Conservation (phyloP, 1,140 invertebrate species). For the Dufourea novaeangliae region DNA sequence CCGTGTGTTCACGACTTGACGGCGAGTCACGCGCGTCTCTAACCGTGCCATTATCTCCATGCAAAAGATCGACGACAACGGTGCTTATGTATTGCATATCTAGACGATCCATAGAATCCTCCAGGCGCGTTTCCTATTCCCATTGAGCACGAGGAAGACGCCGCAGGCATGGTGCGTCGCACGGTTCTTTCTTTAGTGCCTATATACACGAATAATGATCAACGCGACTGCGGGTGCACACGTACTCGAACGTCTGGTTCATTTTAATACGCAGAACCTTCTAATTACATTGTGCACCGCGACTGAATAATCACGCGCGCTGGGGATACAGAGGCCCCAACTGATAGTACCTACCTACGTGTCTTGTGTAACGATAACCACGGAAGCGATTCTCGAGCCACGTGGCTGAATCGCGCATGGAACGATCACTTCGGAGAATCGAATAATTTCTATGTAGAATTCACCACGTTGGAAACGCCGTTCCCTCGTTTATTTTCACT, state of each 20-base stretch:
- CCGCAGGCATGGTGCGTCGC: too few species aligned
- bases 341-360: not conserved
- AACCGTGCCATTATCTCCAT: too few species aligned
- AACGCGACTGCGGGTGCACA: too few species aligned
- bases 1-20: too few species aligned
- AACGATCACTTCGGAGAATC: not conserved
- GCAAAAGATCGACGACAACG: too few species aligned
- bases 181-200: not conserved
- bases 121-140: not conserved
- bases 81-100: too few species aligned
- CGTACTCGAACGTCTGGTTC: not conserved
- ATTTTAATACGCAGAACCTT: not conserved
- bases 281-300: slow-evolving; percentile 4
- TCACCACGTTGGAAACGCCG: too few species aligned
- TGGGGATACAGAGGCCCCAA: not conserved
- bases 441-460: not conserved
- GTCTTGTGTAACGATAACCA: slow-evolving; percentile 6
- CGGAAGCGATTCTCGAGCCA: not conserved
- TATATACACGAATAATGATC: not conserved
- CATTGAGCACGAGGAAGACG: not conserved
- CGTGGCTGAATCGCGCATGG: not conserved
- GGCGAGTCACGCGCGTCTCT: too few species aligned
- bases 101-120: not conserved
- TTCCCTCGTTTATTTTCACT: too few species aligned
- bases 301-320: not conserved